Conservation (phyloP, 1,140 invertebrate species). For the Eumaeus atala region DNA sequence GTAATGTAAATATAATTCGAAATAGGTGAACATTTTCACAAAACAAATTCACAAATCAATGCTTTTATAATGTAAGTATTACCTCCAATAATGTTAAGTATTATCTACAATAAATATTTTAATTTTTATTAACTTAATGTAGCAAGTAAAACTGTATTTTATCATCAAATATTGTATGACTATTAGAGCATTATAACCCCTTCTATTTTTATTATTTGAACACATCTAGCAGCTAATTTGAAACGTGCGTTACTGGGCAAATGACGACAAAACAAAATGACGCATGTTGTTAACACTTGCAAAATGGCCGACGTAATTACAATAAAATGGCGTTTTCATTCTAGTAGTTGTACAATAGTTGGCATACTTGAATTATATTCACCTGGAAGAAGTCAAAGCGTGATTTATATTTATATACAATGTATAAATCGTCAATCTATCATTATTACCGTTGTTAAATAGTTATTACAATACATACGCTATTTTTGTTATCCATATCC, state of each 20-base stretch:
- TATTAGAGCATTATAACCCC: not conserved
- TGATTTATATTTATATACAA: constrained; percentile 60
- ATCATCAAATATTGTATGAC: not conserved
- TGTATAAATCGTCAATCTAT: constrained; percentile 61
- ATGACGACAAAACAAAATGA: too few species aligned
- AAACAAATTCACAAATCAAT: constrained; percentile 58
- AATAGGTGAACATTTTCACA: constrained; percentile 39
- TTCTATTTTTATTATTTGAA: too few species aligned
- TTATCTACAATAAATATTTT: constrained; percentile 59
- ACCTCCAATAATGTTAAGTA: constrained; percentile 68
- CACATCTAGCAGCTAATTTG: too few species aligned
- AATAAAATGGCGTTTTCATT: constrained; percentile 1
- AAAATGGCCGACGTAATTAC: too few species aligned
- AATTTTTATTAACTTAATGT: constrained; percentile 53
- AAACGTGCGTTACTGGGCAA: too few species aligned
- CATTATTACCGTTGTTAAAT: constrained; percentile 64
- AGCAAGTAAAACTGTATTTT: constrained; percentile 21
- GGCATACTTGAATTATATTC: constrained; percentile 16
- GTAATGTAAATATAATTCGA: constrained; percentile 23
- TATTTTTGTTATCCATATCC: constrained; percentile 67
- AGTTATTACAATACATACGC: constrained; percentile 66
- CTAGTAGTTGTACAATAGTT: constrained; percentile 25
- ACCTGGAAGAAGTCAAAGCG: constrained; percentile 43
- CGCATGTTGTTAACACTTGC: too few species aligned
- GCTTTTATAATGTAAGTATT: constrained; percentile 63